Percentiles rank a stretch among this genome's conserved stretches.
Evolutionary conservation across 1,140 invertebrate genomes (phyloP).

Genomic region (Cydia pomonella): DNA sequence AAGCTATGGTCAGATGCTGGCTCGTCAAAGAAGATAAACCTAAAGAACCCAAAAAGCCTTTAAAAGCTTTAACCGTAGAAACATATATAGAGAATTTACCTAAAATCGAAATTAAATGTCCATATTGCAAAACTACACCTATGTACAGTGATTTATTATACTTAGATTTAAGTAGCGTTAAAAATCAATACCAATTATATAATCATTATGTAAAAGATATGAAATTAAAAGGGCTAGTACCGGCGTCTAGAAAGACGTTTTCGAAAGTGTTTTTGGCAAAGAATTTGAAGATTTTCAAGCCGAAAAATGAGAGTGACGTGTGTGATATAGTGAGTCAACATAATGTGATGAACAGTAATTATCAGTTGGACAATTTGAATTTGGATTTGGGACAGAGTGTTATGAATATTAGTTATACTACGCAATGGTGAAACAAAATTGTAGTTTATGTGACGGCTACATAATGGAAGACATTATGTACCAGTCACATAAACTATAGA

Average conservation of each 20-base stretch:
- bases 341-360: constrained; percentile 40
- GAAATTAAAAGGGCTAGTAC: constrained; percentile 37
- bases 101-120: constrained; percentile 49
- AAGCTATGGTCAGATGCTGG: constrained; percentile 58
- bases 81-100: constrained; percentile 53
- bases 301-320: constrained; percentile 53
- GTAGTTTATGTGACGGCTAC: too few relatives aligned
- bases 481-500: too few relatives aligned
- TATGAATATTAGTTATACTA: constrained; percentile 41
- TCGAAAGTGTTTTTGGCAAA: constrained; percentile 46
- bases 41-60: constrained; percentile 42
- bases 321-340: constrained; percentile 56
- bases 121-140: constrained; percentile 41
- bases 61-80: constrained; percentile 49
- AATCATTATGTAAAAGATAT: constrained; percentile 50
- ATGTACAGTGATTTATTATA: constrained; percentile 46
- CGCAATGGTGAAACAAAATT: constrained; percentile 35
- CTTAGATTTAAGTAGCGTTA: constrained; percentile 45
- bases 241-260: constrained; percentile 61
- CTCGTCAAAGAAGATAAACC: constrained; percentile 39
- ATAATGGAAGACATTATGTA: too few relatives aligned
- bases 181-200: constrained; percentile 55
- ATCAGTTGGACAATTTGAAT: constrained; percentile 32
- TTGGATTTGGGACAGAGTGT: constrained; percentile 37
- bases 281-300: constrained; percentile 57